Conservation (phyloP, 2,888 invertebrate genomes). For the Carcina quercana region DNA sequence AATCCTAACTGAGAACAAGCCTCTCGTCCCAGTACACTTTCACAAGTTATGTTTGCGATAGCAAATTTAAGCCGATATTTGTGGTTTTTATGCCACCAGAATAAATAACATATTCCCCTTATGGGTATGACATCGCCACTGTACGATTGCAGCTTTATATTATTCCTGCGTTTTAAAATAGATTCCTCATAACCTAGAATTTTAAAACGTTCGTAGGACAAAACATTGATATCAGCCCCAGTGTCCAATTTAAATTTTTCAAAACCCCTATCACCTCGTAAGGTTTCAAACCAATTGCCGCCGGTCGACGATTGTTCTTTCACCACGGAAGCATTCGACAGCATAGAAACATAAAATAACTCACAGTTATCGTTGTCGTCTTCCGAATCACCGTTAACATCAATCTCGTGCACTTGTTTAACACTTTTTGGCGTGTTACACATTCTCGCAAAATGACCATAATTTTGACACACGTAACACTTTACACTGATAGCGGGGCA, state of each 20-base stretch:
- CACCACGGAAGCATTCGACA: background rate
- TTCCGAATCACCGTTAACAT: slow-evolving; percentile 1
- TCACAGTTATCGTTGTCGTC: slow-evolving; percentile 1
- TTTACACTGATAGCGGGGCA: slow-evolving; percentile 2
- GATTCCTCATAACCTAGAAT: background rate
- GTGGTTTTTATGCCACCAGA: slow-evolving; percentile 6
- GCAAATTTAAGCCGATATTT: slow-evolving; percentile 9
- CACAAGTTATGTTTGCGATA: slow-evolving; percentile 6
- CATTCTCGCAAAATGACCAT: slow-evolving; percentile 10
- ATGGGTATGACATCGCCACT: slow-evolving; percentile 11
- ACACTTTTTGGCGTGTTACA: slow-evolving; percentile 1
- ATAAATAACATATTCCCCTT: slow-evolving; percentile 9
- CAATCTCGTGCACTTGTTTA: slow-evolving; percentile 5
- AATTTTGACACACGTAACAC: slow-evolving; percentile 4
- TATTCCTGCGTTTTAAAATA: background rate
- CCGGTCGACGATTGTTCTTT: background rate
- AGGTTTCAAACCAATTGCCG: slow-evolving; percentile 2
- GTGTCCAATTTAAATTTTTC: slow-evolving; percentile 6
- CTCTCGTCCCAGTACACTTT: slow-evolving; percentile 6
- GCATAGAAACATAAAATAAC: slow-evolving; percentile 5
- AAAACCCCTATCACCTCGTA: background rate
- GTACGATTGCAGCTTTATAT: slow-evolving; percentile 10
- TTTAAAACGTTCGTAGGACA: background rate
- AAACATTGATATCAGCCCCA: slow-evolving; percentile 1
- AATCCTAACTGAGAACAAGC: slow-evolving; percentile 5